phyloP scores from a whole-genome alignment of 1,140 invertebrate species.

The Leptinotarsa undecemlineata region DNA sequence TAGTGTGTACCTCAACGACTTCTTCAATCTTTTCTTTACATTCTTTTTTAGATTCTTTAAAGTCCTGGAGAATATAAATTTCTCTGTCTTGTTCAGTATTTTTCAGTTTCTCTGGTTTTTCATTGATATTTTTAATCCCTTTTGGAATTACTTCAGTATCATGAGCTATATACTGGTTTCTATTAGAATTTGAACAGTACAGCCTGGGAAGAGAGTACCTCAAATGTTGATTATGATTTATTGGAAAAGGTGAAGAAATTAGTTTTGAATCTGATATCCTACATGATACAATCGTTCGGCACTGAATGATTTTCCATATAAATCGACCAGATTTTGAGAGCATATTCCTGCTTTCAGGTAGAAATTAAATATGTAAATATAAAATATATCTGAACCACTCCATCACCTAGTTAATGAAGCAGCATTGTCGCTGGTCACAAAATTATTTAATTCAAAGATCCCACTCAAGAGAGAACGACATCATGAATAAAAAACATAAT shows the following conservation, averaged over 20 bases:
- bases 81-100: slow-evolving; percentile 62
- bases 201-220: neutral
- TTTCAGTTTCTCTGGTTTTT: slow-evolving; percentile 62
- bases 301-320: no score
- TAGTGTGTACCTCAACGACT: slow-evolving; percentile 63
- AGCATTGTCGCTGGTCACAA: no score
- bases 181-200: neutral
- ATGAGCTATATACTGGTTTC: neutral
- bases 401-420: no score
- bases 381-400: no score
- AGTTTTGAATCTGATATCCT: no score
- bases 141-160: neutral
- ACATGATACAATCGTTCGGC: no score
- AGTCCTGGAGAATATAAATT: slow-evolving; percentile 66
- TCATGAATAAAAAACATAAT: no score
- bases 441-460: no score
- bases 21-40: slow-evolving; percentile 67
- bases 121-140: slow-evolving; percentile 44
- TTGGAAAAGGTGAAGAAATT: neutral
- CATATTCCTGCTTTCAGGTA: no score
- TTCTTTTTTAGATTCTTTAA: slow-evolving; percentile 67
- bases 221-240: neutral
- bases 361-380: no score
- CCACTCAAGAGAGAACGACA: no score
- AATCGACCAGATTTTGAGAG: no score